Evolutionary conservation across 2,113 vertebrate genomes (phyloP), one percentile per base, ranked within the genome.

Genomic region (Vombatus ursinus): DNA sequence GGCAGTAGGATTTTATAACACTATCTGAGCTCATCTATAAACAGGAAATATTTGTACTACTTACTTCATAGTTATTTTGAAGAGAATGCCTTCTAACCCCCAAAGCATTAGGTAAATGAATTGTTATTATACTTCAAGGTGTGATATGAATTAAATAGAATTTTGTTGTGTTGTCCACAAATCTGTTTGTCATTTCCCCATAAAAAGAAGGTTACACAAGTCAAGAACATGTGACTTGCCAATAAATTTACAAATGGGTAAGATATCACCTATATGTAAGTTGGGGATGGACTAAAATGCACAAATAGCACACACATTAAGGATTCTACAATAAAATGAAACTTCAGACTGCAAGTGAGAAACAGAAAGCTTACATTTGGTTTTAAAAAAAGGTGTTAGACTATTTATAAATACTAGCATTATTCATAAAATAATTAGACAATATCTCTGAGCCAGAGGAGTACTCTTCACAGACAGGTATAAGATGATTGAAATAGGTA

Each of bases 391-490:
- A 3, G 52, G 47, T 50, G 37, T 4, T 96, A 25, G 94, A 25
- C 25, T 53, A 77, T 68, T 92, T 90, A 24, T 54, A 37, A 90
- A 19, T 90, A 8, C 25, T 57, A 57, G 25, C 6, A 47, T 8
- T 68, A 90, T 94, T 90, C 53, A 53, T 16, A 52, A 77, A 68
- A 31, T 92, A 52, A 92, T 52, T 96, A 94, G 47, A 90, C 68
- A 31, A 4, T 61, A 9, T 19, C 51, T 25, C 25, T 52, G n/a
- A 90, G 28, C 50, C 90, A 57, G 31, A 52, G 19, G 90, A 37
- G 25, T 90, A 52, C 16, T 90, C 19, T 90, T 77, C 44, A 77
- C 44, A 68, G 52, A 89, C 6, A 92, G 93, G 47, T 52, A 49
- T 52, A 94, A 90, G 90, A 92, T 50, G 28, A 53, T 48, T 91